Percentiles rank a stretch among this genome's conserved stretches.
Conservation (phyloP, 2,113 vertebrate genomes). For the Chaetodon trifascialis region DNA sequence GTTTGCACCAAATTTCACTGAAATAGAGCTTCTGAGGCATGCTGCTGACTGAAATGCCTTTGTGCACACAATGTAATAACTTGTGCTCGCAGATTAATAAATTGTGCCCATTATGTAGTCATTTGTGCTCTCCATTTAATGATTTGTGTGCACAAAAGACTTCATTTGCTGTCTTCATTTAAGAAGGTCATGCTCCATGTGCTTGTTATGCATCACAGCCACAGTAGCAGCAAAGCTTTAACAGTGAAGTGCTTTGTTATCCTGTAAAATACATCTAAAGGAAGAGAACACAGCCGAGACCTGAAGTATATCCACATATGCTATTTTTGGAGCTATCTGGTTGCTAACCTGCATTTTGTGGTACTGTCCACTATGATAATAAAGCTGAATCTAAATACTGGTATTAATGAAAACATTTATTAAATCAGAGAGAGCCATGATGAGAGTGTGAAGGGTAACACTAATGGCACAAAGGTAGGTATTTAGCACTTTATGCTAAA, state of each 20-base stretch:
- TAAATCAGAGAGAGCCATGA: neutral
- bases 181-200: no score
- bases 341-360: neutral
- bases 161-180: no score
- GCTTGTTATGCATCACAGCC: neutral
- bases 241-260: neutral
- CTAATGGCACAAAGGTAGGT: neutral
- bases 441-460: neutral
- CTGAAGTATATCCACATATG: neutral
- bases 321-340: neutral
- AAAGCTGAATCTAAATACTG: neutral
- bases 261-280: neutral
- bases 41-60: no score
- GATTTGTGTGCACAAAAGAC: no score
- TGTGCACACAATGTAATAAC: no score
- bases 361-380: neutral
- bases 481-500: neutral
- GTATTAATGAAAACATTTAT: neutral
- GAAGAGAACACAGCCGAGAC: neutral
- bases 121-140: no score
- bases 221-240: no score
- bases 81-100: no score
- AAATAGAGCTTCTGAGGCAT: no score
- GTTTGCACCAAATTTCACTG: no score
- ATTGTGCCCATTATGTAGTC: no score